A percentile compares a stretch with the other conserved stretches of the same genome.
phyloP scores from a whole-genome alignment of 2,797 vertebrate genomes.

The Merluccius polli region DNA sequence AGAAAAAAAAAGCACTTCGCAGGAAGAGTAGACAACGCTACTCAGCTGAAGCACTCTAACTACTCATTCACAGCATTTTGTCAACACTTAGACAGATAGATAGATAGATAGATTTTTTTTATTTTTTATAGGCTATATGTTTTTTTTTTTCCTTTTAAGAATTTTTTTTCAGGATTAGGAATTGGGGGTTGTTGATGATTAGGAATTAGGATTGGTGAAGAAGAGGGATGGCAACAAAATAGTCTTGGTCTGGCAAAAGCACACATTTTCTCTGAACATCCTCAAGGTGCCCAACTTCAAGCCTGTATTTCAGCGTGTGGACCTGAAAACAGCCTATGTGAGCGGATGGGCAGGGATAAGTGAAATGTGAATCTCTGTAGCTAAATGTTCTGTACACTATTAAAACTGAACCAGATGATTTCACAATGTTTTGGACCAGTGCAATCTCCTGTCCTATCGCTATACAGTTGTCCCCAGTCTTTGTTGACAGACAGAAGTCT shows the following conservation, averaged over 20 bases:
- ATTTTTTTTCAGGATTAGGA: too few relatives aligned
- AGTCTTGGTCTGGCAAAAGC: not conserved
- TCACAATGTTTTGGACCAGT: conserved; percentile 1
- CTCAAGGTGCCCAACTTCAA: not conserved
- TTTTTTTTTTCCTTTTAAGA: too few relatives aligned
- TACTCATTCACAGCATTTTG: too few relatives aligned
- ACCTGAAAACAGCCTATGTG: too few relatives aligned
- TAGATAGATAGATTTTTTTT: too few relatives aligned
- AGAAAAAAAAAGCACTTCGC: too few relatives aligned
- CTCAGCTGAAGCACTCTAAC: too few relatives aligned
- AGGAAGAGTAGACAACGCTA: too few relatives aligned
- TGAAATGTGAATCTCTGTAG: not conserved
- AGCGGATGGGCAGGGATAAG: not conserved
- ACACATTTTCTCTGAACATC: not conserved
- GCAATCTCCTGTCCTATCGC: not conserved
- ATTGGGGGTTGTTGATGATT: too few relatives aligned
- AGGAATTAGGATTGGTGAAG: not conserved
- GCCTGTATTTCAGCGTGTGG: not conserved
- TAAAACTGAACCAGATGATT: not conserved
- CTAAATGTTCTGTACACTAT: not conserved
- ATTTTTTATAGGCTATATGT: too few relatives aligned
- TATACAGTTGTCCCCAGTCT: not conserved
- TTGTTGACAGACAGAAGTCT: not conserved
- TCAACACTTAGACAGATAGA: too few relatives aligned
- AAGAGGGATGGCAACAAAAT: not conserved